Evolutionary conservation across 2,888 invertebrate species (phyloP).

Genomic region (Epirrhoe alternata): DNA sequence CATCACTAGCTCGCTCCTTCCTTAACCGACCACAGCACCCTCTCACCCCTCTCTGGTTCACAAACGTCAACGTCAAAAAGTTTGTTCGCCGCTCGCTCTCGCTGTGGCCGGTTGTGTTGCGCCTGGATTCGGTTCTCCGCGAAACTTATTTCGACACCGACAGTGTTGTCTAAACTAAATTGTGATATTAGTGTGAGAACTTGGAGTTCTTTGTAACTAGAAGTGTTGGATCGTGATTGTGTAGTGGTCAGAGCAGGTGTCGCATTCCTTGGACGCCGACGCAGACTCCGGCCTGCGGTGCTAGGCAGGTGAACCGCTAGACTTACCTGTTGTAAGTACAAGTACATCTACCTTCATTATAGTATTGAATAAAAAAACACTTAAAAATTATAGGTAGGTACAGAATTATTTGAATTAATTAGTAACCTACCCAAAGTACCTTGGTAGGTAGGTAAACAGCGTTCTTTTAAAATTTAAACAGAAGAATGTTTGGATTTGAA

Average conservation of each 20-base stretch:
- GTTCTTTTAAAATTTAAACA: no score
- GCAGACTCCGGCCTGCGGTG: constrained; percentile 66
- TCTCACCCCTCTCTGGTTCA: constrained; percentile 46
- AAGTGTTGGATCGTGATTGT: constrained; percentile 67
- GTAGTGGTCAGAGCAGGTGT: constrained; percentile 75
- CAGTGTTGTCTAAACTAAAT: constrained; percentile 40
- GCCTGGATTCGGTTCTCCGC: constrained; percentile 53
- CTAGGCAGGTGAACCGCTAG: constrained; percentile 72
- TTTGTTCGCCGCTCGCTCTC: constrained; percentile 65
- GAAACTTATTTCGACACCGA: constrained; percentile 64
- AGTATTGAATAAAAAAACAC: background rate
- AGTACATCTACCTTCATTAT: constrained; percentile 4
- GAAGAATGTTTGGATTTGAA: no score
- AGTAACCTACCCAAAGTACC: no score
- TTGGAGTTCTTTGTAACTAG: constrained; percentile 33
- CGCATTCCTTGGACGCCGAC: constrained; percentile 77
- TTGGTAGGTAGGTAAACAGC: no score
- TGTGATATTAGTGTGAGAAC: constrained; percentile 44
- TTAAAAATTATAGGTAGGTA: background rate
- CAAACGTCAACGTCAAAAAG: constrained; percentile 60
- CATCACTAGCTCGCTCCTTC: constrained; percentile 34
- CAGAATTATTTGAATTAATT: background rate
- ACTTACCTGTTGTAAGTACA: constrained; percentile 52
- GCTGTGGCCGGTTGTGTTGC: constrained; percentile 46
- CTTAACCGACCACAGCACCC: constrained; percentile 36